Conservation (phyloP, 1,140 invertebrate genomes). For the Proales similis region DNA sequence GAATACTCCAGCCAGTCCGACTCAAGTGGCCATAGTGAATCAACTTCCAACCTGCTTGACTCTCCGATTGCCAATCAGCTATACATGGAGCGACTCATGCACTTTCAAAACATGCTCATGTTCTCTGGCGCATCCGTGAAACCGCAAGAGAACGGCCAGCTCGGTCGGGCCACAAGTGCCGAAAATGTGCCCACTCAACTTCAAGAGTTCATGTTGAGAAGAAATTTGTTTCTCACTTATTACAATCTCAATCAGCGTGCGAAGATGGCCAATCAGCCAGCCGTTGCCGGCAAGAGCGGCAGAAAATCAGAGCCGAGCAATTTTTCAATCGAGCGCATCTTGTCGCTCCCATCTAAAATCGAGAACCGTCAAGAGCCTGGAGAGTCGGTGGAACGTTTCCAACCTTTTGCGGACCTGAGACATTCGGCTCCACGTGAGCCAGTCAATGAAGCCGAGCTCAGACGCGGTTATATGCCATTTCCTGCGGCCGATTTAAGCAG, state of each 20-base stretch:
- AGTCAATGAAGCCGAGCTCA: too few relatives aligned
- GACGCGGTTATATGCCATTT: neutral
- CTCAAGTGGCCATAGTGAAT: too few relatives aligned
- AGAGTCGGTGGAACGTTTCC: too few relatives aligned
- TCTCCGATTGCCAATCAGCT: conserved; percentile 16
- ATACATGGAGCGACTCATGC: conserved; percentile 28
- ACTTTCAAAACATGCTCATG: conserved; percentile 33
- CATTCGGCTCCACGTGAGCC: neutral
- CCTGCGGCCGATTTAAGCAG: conserved; percentile 18
- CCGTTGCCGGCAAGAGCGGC: neutral
- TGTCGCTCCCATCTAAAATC: conserved; percentile 27
- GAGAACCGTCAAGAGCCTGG: conserved; percentile 2
- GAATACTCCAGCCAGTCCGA: too few relatives aligned
- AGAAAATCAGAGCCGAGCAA: conserved; percentile 1
- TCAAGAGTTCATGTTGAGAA: too few relatives aligned
- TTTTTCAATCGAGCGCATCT: conserved; percentile 36
- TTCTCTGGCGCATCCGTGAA: conserved; percentile 19
- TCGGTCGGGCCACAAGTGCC: neutral
- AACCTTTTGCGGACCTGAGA: too few relatives aligned
- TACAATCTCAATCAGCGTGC: too few relatives aligned
- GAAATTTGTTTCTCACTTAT: too few relatives aligned
- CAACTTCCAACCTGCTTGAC: too few relatives aligned
- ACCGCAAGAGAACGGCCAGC: neutral
- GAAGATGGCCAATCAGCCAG: neutral
- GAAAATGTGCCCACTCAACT: too few relatives aligned